These are phyloP conservation scores for Drosophila paramelanica DNA, from an alignment of 2,888 invertebrate species.

Conservation along the genomic window DNA sequence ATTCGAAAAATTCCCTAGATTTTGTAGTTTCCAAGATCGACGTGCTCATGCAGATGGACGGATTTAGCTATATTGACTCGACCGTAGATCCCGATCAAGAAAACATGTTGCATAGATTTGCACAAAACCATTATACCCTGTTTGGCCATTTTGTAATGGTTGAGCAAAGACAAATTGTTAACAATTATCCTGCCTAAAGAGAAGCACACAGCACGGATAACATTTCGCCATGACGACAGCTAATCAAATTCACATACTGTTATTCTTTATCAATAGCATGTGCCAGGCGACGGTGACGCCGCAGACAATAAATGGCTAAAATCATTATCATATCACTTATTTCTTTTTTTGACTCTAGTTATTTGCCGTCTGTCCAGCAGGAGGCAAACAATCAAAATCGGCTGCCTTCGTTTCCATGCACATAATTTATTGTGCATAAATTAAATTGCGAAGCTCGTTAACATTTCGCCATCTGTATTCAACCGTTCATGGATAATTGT, in stretches of 20 bases:
- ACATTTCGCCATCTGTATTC: slow-evolving; percentile 53
- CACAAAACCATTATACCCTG: no score
- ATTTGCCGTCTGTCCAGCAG: slow-evolving; percentile 11
- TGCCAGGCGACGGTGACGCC: slow-evolving; percentile 34
- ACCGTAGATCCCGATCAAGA: no score
- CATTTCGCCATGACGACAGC: slow-evolving; percentile 20
- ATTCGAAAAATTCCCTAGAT: no score
- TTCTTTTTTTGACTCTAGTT: slow-evolving; percentile 22
- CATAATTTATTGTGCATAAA: slow-evolving; percentile 46
- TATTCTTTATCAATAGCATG: slow-evolving; percentile 50
- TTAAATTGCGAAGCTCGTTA: slow-evolving; percentile 53
- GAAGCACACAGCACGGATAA: neutral
- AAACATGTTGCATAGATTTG: no score
- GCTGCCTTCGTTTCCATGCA: slow-evolving; percentile 1
- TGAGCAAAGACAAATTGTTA: neutral
- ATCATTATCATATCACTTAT: slow-evolving; percentile 57
- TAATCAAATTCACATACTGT: slow-evolving; percentile 11
- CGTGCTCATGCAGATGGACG: no score
- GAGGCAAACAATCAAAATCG: slow-evolving; percentile 3
- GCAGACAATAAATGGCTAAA: slow-evolving; percentile 50
- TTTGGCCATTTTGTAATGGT: no score
- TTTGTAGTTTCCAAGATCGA: no score
- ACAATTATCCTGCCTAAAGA: neutral
- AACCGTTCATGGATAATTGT: slow-evolving; percentile 66
- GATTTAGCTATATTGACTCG: no score